Evolutionary conservation across 2,888 invertebrate species (phyloP), one percentile per base, ranked within the genome.

Genomic region (Rhopalosiphum nymphaeae): DNA sequence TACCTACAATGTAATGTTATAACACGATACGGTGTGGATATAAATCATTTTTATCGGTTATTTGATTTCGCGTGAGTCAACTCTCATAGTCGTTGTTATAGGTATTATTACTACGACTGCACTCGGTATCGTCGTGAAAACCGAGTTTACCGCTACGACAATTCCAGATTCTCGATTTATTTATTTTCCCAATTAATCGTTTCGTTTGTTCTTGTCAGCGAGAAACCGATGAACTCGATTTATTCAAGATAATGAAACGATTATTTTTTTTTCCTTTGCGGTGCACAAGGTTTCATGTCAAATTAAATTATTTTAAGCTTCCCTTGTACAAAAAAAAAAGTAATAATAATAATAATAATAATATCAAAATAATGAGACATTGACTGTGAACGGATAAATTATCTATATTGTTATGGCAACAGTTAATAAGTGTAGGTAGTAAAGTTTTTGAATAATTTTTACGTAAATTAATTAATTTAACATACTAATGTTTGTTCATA

Each of bases 161-260:
- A 21, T 90, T 67, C 67, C 90, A 90, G 90, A 67, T 46, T 46
- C 46, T 49, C 42, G 53, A 29, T 91, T 91, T 84, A 91, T 91
- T 91, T 91, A 42, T 84, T 91, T 91, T 91, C n/a, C 26, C 91
- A 84, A 91, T 91, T 91, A 91, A 91, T 78, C 36, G 91, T 49
- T 78, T 91, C 49, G 78, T 91, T 91, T 88, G 91, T 91, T 91
- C 91, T n/a, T 61, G 61, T 36, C 90, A n/a, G 25, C n/a, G n/a
- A 87, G 49, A 49, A 49, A 87, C 87, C 49, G 49, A 53, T 87
- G 49, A 49, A 49, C 87, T 87, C 87, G 87, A 87, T 87, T 87
- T 53, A 49, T 49, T 87, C n/a, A 46, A n/a, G 87, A 87, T 87
- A 49, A 49, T 87, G 49, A 53, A 87, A 87, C 49, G 49, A n/a